Evolutionary conservation across 2,888 invertebrate genomes (phyloP), one percentile per base, ranked within the genome.

Genomic region (Allophyes oxyacanthae): DNA sequence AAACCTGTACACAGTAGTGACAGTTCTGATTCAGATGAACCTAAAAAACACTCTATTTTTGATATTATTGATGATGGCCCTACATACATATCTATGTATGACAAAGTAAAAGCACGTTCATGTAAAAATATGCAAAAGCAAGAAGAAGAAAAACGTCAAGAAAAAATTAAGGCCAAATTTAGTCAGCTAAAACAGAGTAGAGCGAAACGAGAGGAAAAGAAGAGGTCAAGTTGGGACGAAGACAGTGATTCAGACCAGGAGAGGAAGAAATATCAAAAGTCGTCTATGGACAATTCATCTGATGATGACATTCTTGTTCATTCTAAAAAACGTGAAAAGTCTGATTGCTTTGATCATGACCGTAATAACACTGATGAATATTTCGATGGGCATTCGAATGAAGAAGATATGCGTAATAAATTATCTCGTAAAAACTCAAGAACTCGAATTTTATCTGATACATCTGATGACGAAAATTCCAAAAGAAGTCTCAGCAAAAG

Each of bases 21-120:
- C 46, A 95, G 94, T 64, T 95, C 96, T 1, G 97, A 97, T 86
- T 96, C 97, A 6, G 97, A 97, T 82, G 97, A 97, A 85, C 97
- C 96, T 45, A 98, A 97, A 87, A 97, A 98, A 86, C 98, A 98
- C 93, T 98, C 98, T 52, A 98, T 98, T 81, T 98, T 98, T 87
- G 98, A 98, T 84, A 98, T 98, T 56, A 96, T 97, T 40, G 97
- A 97, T 82, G 98, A 98, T 81, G 98, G 97, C 59, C 98, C 98
- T 0, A 96, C 97, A 8, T 98, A 98, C 84, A 98, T 98, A 60
- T 99, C 99, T 8, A 99, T 99, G 99, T 99, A 99, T 86, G 99
- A 99, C 85, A 99, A 99, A 91, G 98, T 98, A 0, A 98, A 98
- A 88, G 98, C 98, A 2, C 95, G 98, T 36, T 98, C 98, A 20